A percentile compares a stretch with the other conserved stretches of the same genome.
These are phyloP conservation scores for Triops cancriformis DNA, from an alignment of 1,140 invertebrate genomes.

Conservation along the genomic window DNA sequence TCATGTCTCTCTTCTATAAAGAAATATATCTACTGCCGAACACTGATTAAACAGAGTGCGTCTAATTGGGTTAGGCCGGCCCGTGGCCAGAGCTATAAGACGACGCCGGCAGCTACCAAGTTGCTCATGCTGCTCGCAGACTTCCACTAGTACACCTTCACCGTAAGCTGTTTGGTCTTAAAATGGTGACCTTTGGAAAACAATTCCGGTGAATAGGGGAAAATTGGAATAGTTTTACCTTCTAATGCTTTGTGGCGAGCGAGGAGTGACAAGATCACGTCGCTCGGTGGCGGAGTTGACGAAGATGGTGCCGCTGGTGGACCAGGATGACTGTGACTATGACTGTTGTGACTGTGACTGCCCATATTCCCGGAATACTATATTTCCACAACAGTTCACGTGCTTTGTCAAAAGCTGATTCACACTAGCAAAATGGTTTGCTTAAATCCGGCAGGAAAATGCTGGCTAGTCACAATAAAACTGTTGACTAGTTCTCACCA, in stretches of 20 bases:
- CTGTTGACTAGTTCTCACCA: no score
- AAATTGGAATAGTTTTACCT: slow-evolving; percentile 11
- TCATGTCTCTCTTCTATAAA: neutral
- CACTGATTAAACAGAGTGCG: slow-evolving; percentile 24
- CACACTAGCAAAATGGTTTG: no score
- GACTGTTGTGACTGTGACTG: neutral
- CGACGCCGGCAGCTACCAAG: neutral
- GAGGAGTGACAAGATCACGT: slow-evolving; percentile 24
- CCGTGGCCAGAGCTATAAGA: slow-evolving; percentile 19
- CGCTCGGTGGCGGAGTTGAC: slow-evolving; percentile 17
- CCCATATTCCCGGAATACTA: neutral
- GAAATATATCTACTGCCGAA: slow-evolving; percentile 11
- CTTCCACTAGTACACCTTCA: slow-evolving; percentile 10
- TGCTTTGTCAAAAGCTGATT: neutral
- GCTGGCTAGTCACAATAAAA: no score
- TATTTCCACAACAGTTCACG: neutral
- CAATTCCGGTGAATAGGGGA: neutral
- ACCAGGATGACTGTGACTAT: neutral
- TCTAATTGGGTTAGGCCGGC: slow-evolving; percentile 22
- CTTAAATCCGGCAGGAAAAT: no score
- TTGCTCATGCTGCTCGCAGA: slow-evolving; percentile 12
- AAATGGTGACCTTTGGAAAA: neutral
- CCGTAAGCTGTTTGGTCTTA: neutral
- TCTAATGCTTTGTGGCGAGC: slow-evolving; percentile 25
- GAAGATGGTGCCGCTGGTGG: neutral